Evolutionary conservation across 2,888 invertebrate genomes (phyloP), one percentile per base, ranked within the genome.

Genomic region (Tyria jacobaeae): DNA sequence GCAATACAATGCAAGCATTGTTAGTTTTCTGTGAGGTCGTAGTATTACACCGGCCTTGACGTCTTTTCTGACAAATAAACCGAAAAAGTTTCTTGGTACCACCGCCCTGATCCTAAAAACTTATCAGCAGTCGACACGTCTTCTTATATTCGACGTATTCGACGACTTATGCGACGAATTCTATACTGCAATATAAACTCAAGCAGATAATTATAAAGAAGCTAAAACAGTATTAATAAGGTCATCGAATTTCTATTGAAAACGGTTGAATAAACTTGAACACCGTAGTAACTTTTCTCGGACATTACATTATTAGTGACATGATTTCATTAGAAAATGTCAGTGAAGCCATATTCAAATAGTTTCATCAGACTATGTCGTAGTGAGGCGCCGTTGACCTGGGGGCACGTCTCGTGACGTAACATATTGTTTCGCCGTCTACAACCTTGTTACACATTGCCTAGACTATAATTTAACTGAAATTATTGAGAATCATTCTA

Each of bases 341-440:
- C 66, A 50, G 57, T 50, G 83, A 83, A 83, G 76, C 80, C 83
- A 51, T 81, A 83, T 24, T 37, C 27, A 31, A 37, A 51, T 60
- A 60, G 67, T 68, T 74, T 73, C 62, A 71, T 75, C 68, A 64
- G 64, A 25, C 31, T 54, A 35, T 58, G 55, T 57, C 25, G 39
- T 3, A 57, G 61, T 35, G 53, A 58, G 44, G 54, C 47, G 35
- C 35, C 51, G 24, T 6, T 21, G 44, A 44, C 44, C 55, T 34
- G 71, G 68, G 70, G 80, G 74, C 76, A 71, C 70, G 75, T 53
- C 75, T 72, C 31, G 59, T 80, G 71, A 79, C 76, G 71, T 73
- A 62, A 69, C 27, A 31, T 51, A 53, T 21, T 60, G 55, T 58
- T 63, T 64, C 58, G 54, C 57, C 71, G 77, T 71, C 77, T 70